Base-by-base conservation (phyloP, 1,140 invertebrate genomes). In the Procambarus virginalis region DNA sequence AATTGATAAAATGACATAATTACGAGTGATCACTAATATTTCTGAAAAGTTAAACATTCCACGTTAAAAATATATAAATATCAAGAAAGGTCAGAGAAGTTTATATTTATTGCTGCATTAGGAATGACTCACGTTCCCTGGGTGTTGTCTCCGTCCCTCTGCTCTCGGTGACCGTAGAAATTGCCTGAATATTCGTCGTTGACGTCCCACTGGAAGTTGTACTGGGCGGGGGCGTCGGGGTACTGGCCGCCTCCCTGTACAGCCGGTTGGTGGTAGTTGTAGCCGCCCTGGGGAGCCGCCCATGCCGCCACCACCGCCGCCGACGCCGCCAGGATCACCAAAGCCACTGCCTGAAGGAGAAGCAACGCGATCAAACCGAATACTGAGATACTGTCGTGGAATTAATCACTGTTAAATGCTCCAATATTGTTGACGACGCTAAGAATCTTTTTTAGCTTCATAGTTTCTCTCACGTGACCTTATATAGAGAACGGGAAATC, bases 191-290 rank as follows among this genome's bases (percentile, higher is more conserved):
- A 68, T 34, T 64, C 60, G 22, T 88, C 78, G 78, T 88, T 82
- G n/a, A 88, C 78, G 58, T 88, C 86, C 86, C 86, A 88, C 60
- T 88, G 86, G 86, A 81, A 88, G 45, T 4, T 75, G 79, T 88
- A 88, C 86, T 79, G 78, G 45, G 86, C 86, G n/a, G 86, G 86
- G 46, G 10, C 51, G 1, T 34, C n/a, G 1, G n/a, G 68, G 10
- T 64, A 64, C 68, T 73, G 68, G 68, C n/a, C n/a, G 4, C 60
- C 60, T 34, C 68, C 68, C 22, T 8, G n/a, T 34, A 8, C 20
- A 6, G 68, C 3, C 22, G 68, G 68, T 6, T n/a, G 6, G 2
- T 34, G 68, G 68, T 73, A 73, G 68, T 34, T 34, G 68, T 73
- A 58, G 14, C 12, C 78, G 9, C 55, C 78, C 49, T 80, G 45